A percentile compares a stretch with the other conserved stretches of the same genome.
Evolutionary conservation across 92 coral and sea anemone species (phyloP).

Genomic region (Phenganax subtilis): DNA sequence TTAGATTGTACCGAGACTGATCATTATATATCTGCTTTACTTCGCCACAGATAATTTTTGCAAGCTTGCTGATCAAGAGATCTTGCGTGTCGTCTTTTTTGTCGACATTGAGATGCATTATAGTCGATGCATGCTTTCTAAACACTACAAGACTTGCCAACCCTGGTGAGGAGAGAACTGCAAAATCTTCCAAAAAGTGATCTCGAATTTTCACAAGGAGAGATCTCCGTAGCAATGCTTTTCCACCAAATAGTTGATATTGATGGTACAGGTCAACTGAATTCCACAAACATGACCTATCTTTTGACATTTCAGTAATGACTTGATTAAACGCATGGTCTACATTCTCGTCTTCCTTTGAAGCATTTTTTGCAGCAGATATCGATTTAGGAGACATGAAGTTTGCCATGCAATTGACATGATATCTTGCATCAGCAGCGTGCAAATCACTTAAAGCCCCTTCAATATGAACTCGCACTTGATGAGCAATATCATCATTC

Average conservation of each 20-base stretch:
- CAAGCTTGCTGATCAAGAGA: constrained; percentile 35
- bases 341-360: constrained; percentile 33
- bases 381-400: constrained; percentile 56
- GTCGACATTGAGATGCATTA: constrained; percentile 43
- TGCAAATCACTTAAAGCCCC: constrained; percentile 63
- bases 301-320: constrained; percentile 44
- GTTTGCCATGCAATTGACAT: constrained; percentile 49
- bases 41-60: constrained; percentile 41
- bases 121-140: constrained; percentile 30
- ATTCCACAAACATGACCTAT: constrained; percentile 60
- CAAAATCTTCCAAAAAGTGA: constrained; percentile 46
- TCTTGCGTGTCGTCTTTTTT: constrained; percentile 48
- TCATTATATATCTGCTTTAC: constrained; percentile 46
- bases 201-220: constrained; percentile 40
- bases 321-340: constrained; percentile 45
- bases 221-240: constrained; percentile 34
- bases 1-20: constrained; percentile 37
- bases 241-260: constrained; percentile 56
- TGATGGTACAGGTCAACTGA: constrained; percentile 48
- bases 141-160: constrained; percentile 53
- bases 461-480: constrained; percentile 51
- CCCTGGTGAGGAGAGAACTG: constrained; percentile 56
- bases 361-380: constrained; percentile 45
- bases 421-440: constrained; percentile 63
- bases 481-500: constrained; percentile 40